Percentiles rank a stretch among this genome's conserved stretches.
Conservation (phyloP, 2,797 vertebrate species). For the Psittacula echo region DNA sequence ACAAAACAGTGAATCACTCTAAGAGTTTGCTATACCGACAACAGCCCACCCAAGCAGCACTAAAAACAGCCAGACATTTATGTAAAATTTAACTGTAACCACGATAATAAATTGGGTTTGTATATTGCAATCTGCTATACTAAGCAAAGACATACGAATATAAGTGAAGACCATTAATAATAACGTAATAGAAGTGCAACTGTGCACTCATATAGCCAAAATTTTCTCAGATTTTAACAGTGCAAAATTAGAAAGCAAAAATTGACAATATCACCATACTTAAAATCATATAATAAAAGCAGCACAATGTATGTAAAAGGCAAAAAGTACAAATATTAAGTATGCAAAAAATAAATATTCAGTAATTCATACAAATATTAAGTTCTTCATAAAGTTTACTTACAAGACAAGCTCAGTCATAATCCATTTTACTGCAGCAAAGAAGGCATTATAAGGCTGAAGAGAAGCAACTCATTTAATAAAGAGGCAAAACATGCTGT, state of each 20-base stretch:
- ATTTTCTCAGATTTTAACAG: slow-evolving; percentile 42
- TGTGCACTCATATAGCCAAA: slow-evolving; percentile 19
- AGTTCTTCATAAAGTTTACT: slow-evolving; percentile 75
- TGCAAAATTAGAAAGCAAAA: neutral
- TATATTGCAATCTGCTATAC: slow-evolving; percentile 58
- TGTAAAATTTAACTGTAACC: slow-evolving; percentile 71
- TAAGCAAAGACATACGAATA: slow-evolving; percentile 68
- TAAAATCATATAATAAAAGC: neutral
- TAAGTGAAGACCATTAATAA: neutral
- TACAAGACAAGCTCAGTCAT: slow-evolving; percentile 96
- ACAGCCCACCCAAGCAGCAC: slow-evolving; percentile 81
- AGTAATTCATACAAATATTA: neutral
- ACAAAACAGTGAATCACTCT: slow-evolving; percentile 4
- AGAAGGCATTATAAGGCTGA: slow-evolving; percentile 94
- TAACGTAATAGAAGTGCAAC: slow-evolving; percentile 47
- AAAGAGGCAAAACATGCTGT: slow-evolving; percentile 44
- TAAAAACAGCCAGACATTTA: slow-evolving; percentile 54
- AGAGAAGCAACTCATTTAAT: slow-evolving; percentile 75
- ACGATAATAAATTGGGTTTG: slow-evolving; percentile 71
- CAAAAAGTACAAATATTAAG: neutral
- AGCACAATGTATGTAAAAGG: neutral
- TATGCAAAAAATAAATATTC: neutral
- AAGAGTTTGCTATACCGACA: slow-evolving; percentile 45
- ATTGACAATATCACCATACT: neutral
- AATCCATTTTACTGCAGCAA: slow-evolving; percentile 93